A percentile compares a stretch with the other conserved stretches of the same genome.
Evolutionary conservation across 1,140 invertebrate species (phyloP).

Genomic region (Drosophila auraria): DNA sequence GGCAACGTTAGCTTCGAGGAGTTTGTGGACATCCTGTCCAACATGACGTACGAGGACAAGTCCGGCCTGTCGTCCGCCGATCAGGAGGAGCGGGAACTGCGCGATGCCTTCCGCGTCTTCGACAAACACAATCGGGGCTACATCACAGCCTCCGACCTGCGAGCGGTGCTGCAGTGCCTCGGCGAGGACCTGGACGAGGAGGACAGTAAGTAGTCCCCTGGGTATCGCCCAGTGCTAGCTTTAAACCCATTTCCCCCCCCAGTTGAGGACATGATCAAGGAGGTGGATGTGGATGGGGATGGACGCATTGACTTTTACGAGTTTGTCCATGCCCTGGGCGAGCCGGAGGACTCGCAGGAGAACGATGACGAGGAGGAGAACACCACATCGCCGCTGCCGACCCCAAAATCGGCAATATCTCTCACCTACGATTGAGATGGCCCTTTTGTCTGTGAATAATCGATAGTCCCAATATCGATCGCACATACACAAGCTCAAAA

Average conservation of each 20-base stretch:
- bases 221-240: no score
- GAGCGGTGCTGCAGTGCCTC: slow-evolving; percentile 93
- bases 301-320: slow-evolving; percentile 95
- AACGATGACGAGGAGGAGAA: slow-evolving; percentile 91
- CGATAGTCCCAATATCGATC: slow-evolving; percentile 4
- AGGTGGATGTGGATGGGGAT: slow-evolving; percentile 95
- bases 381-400: slow-evolving; percentile 83
- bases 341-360: slow-evolving; percentile 92
- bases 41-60: slow-evolving; percentile 88
- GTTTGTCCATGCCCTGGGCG: slow-evolving; percentile 93
- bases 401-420: slow-evolving; percentile 76
- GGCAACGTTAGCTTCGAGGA: slow-evolving; percentile 96
- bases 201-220: slow-evolving; percentile 90
- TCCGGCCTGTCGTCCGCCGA: slow-evolving; percentile 88
- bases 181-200: slow-evolving; percentile 94
- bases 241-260: slow-evolving; percentile 64
- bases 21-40: slow-evolving; percentile 95
- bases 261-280: slow-evolving; percentile 97
- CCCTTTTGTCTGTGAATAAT: slow-evolving; percentile 4
- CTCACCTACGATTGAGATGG: slow-evolving; percentile 64
- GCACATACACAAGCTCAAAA: background rate
- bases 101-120: slow-evolving; percentile 94
- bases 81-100: slow-evolving; percentile 93
- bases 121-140: slow-evolving; percentile 95
- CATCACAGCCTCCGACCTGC: slow-evolving; percentile 93